phyloP scores from a whole-genome alignment of 2,888 invertebrate genomes.

The Plagodis dolabraria region DNA sequence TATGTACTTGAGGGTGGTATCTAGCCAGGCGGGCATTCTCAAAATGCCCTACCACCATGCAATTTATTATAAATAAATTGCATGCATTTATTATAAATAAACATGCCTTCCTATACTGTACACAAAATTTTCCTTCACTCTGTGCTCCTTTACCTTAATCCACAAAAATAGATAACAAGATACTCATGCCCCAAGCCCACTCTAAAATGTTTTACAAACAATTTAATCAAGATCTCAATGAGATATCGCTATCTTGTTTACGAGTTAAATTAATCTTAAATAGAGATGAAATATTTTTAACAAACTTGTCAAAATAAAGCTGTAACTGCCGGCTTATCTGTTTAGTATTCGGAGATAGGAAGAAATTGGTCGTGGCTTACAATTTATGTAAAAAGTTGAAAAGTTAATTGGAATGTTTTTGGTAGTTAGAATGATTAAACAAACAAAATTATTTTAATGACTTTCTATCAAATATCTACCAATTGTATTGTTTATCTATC shows the following conservation, averaged over 20 bases:
- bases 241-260: conserved; percentile 48
- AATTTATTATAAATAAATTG: too few species aligned
- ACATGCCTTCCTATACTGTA: background rate
- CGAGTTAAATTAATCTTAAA: conserved; percentile 35
- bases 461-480: too few species aligned
- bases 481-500: too few species aligned
- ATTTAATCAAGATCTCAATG: conserved; percentile 49
- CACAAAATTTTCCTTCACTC: background rate
- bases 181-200: conserved; percentile 32
- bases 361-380: conserved; percentile 5
- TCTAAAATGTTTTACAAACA: conserved; percentile 49
- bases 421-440: background rate
- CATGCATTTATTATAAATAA: too few species aligned
- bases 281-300: conserved; percentile 30
- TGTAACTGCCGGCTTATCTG: conserved; percentile 16
- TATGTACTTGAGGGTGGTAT: too few species aligned
- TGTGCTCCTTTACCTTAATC: conserved; percentile 1
- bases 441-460: background rate
- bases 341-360: conserved; percentile 9
- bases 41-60: too few species aligned
- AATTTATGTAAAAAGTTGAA: background rate
- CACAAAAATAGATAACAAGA: conserved; percentile 37
- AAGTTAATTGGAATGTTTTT: too few species aligned
- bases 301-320: conserved; percentile 29
- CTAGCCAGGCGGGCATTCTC: too few species aligned